Evolutionary conservation across 2,888 invertebrate genomes (phyloP), one percentile per base, ranked within the genome.

Genomic region (Dynastes grantii): DNA sequence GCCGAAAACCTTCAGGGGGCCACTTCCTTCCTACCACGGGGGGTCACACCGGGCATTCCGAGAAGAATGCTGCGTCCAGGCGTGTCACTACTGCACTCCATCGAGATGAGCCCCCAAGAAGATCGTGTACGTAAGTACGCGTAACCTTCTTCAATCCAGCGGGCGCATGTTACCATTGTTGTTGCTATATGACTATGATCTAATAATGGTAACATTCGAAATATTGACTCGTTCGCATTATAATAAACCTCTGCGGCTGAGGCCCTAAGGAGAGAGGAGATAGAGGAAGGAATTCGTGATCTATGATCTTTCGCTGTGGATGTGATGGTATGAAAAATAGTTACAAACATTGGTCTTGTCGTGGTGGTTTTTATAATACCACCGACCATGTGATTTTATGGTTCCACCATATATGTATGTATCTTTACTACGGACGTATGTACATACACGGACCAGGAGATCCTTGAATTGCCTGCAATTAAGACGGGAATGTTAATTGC

Each of bases 11-110:
- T 76, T 65, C 73, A 76, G 80, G 80, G 82, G 81, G 84, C 83
- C 83, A 84, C 84, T 85, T 84, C 85, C 84, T 84, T 84, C 85
- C 84, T 83, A 83, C 84, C 82, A 76, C 78, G 82, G 85, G 85
- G 82, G 84, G 83, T 76, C 83, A 64, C 80, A 70, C 77, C 81
- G 77, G 81, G 82, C 81, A 83, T 83, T 83, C 83, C 78, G 71
- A 83, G 83, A 84, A 83, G 80, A 80, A 80, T 80, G 78, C 77
- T 61, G 45, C 77, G 58, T 58, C 79, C 81, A 82, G 78, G 80
- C 80, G 81, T 81, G 82, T 81, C 81, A 81, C 81, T 81, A 79
- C 79, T 78, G 61, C 64, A 67, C 37, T 65, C 76, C 53, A 37
- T 67, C 76, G 65, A 27, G 45, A 16, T 45, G 58, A 68, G 58